Evolutionary conservation across 1,140 invertebrate species (phyloP).

Genomic region (Musca domestica): DNA sequence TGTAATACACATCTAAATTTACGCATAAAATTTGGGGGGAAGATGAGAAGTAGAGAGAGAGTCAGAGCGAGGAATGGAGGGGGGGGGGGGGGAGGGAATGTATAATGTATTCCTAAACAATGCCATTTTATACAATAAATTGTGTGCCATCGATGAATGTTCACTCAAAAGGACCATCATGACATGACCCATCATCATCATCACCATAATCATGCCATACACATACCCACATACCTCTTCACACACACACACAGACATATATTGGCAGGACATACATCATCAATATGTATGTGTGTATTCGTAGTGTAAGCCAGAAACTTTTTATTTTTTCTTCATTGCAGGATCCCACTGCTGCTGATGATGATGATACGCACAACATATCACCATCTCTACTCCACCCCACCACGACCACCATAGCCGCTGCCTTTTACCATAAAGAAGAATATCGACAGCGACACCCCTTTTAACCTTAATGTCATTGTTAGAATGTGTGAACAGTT

Average conservation of each 20-base stretch:
- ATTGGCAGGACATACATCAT: conserved; percentile 7
- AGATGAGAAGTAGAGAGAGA: too few relatives aligned
- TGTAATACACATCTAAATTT: not conserved
- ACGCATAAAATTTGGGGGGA: too few relatives aligned
- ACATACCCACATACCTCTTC: not conserved
- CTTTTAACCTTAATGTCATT: conserved; percentile 27
- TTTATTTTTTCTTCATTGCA: too few relatives aligned
- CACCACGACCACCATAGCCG: not conserved
- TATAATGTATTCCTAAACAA: conserved; percentile 32
- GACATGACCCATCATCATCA: conserved; percentile 31
- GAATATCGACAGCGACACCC: conserved; percentile 20
- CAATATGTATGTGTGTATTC: too few relatives aligned
- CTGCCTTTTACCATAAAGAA: not conserved
- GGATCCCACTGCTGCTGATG: too few relatives aligned
- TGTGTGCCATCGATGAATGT: not conserved
- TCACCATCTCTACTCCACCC: not conserved
- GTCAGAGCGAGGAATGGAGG: too few relatives aligned
- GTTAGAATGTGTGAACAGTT: not conserved
- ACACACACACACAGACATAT: not conserved
- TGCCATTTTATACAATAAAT: not conserved
- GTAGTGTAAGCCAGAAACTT: too few relatives aligned
- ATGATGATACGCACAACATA: not conserved
- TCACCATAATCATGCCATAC: conserved; percentile 26
- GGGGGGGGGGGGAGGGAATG: not conserved
- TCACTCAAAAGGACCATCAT: conserved; percentile 35